Evolutionary conservation across 1,140 invertebrate species (phyloP), one percentile per base, ranked within the genome.

Genomic region (Lucilia cuprina): DNA sequence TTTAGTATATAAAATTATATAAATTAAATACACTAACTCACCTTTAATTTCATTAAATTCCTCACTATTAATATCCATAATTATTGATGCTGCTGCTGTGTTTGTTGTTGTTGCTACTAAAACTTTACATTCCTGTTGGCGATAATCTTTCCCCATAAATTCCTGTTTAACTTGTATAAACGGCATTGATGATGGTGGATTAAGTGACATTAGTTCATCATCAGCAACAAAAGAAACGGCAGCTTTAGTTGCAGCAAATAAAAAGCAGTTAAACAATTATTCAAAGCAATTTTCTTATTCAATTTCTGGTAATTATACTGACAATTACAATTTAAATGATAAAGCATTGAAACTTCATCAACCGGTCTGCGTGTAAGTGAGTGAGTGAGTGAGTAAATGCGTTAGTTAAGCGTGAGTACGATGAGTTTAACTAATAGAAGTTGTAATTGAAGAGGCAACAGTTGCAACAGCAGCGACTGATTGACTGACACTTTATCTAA

Each of bases 291-390:
- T 80, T 80, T 50, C 77, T 30, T 80, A 80, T 80, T 80, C 77
- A 80, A 80, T 80, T 80, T 80, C 77, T 49, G 77, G 41, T 80
- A 80, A 80, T 80, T 80, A 80, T 80, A 80, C 41, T 80, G 77
- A 80, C 77, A 80, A 80, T 80, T 80, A 80, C 19, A 41, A 80
- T 80, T 80, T 80, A 80, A 80, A 80, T 80, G 77, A 80, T 50
- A 80, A 80, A 80, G 47, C 34, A 14, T 47, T 78, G 75, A 78
- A 14, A 14, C 17, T 41, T 78, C 35, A 78, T 78, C 75, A 78
- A 47, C 13, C 25, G 30, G 34, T 30, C 74, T 34, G 21, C 74
- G 14, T 50, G 50, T 13, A 19, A 49, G 14, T 21, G 41, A 21
- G n/a, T 21, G 34, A 47, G n/a, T 2, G 2, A 41, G 14, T 41